Evolutionary conservation across 1,140 invertebrate genomes (phyloP), one percentile per base, ranked within the genome.

Genomic region (Onthophagus taurus): DNA sequence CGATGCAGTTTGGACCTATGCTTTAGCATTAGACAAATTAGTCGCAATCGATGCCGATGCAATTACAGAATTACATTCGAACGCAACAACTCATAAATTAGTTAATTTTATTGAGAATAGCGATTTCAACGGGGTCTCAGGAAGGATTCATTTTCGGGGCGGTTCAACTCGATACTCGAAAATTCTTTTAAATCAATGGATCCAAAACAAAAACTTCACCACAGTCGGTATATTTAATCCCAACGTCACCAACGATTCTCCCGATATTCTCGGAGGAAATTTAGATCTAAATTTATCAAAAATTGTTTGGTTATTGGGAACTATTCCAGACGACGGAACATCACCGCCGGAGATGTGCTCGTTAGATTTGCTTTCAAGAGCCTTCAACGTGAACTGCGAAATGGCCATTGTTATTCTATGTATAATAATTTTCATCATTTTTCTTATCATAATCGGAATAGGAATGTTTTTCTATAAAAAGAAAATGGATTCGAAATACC

Each of bases 1-100:
- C 60, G 87, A 91, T 66, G 86, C 85, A 0, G 80, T 89, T 31
- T 90, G 87, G 87, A 77, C 78, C 1, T 89, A 85, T 60, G 87
- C 83, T 4, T 66, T 76, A 12, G 85, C 83, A 1, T 61, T 85
- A 13, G 74, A 85, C 52, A 68, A 72, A 48, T 61, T 88, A 0
- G 55, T 81, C 0, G 73, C 70, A 34, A 70, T 67, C 30, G 67
- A 79, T 58, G 69, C 72, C 8, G 71, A 74, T 21, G 70, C 72
- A 30, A 54, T 78, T 3, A 67, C 75, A 19, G 68, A 72, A 50
- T 56, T 83, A 9, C 78, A 80, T 57, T 71, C 70, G 2, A 42
- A 68, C 39, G 76, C 74, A 8, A 72, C 75, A 20, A 62, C 61
- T 78, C 81, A 64, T 31, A 63, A 69, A 47, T 61, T 78, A 13